Base-by-base conservation (phyloP, 2,888 invertebrate species). In the Apamea anceps region DNA sequence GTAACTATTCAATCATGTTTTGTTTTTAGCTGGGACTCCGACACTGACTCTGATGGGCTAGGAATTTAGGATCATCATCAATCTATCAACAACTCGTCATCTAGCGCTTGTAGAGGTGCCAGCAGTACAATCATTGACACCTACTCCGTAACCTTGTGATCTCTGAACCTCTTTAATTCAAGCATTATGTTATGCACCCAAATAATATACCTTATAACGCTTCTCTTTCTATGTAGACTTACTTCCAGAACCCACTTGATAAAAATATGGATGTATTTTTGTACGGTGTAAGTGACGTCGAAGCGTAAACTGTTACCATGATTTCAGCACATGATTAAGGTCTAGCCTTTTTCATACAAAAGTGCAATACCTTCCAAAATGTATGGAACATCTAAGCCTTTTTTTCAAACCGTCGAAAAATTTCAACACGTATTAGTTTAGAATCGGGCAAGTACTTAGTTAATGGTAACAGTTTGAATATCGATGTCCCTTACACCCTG, bases 1-100 rank as follows among this genome's bases (percentile, higher is more conserved):
- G 25, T 57, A 72, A 48, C 32, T 37, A 66, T 32, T 60, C 42
- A 65, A 0, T 60, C 72, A 77, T 75, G 74, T 80, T 86, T 88
- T 87, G 76, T 79, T 82, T 81, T 78, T 87, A 86, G 87, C 66
- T 87, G 81, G 87, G 85, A 87, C 75, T 77, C 77, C 72, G 87
- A 85, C 63, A 73, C 85, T 54, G 87, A 85, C 60, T 79, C 84
- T 65, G 87, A 78, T 75, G 87, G 67, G 42, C 75, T 82, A 79
- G 82, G 75, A 82, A 71, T 85, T 63, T 85, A 85, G 45, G 65
- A 73, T 67, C 77, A 76, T 76, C 75, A 78, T 85, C 68, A 71
- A 71, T 85, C 72, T 68, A 77, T 88, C 86, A 77, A 79, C 87
- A 77, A 68, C n/a, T 74, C 66, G 81, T 85, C 86, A 85, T 78